Evolutionary conservation across 1,140 invertebrate genomes (phyloP).

Genomic region (Zaprionus tsacasi): DNA sequence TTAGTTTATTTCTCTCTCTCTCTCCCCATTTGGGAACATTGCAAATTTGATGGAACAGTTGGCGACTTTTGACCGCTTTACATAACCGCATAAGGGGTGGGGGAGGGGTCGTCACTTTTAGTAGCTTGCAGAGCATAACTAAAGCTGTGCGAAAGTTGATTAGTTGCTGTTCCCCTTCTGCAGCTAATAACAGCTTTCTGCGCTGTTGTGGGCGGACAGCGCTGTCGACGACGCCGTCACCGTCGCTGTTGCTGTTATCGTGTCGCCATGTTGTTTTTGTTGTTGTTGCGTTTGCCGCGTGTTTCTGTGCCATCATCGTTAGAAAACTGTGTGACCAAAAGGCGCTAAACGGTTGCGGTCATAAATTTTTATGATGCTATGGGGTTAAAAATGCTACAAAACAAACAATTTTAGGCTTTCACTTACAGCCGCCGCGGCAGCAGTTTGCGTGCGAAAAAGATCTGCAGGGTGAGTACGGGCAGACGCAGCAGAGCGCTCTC

Average conservation of each 20-base stretch:
- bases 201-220: slow-evolving; percentile 37
- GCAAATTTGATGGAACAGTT: slow-evolving; percentile 47
- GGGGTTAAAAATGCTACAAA: slow-evolving; percentile 24
- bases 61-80: slow-evolving; percentile 59
- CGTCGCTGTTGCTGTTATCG: neutral
- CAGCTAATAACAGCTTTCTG: slow-evolving; percentile 35
- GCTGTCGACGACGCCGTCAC: neutral
- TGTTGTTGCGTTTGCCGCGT: slow-evolving; percentile 25
- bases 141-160: slow-evolving; percentile 37
- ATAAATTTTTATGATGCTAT: slow-evolving; percentile 58
- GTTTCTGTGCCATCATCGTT: slow-evolving; percentile 27
- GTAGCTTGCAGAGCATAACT: slow-evolving; percentile 30
- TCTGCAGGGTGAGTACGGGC: slow-evolving; percentile 35
- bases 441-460: slow-evolving; percentile 59
- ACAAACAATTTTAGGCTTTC: slow-evolving; percentile 68
- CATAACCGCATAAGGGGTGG: slow-evolving; percentile 34
- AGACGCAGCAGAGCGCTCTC: slow-evolving; percentile 11
- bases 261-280: slow-evolving; percentile 1
- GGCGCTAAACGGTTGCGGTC: slow-evolving; percentile 67
- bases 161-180: slow-evolving; percentile 26
- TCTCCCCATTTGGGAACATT: slow-evolving; percentile 33
- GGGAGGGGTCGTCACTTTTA: too few relatives aligned
- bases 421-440: slow-evolving; percentile 37
- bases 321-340: slow-evolving; percentile 34
- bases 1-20: slow-evolving; percentile 30